Evolutionary conservation across 2,888 invertebrate genomes (phyloP), one percentile per base, ranked within the genome.

Genomic region (Phaedon cochleariae): DNA sequence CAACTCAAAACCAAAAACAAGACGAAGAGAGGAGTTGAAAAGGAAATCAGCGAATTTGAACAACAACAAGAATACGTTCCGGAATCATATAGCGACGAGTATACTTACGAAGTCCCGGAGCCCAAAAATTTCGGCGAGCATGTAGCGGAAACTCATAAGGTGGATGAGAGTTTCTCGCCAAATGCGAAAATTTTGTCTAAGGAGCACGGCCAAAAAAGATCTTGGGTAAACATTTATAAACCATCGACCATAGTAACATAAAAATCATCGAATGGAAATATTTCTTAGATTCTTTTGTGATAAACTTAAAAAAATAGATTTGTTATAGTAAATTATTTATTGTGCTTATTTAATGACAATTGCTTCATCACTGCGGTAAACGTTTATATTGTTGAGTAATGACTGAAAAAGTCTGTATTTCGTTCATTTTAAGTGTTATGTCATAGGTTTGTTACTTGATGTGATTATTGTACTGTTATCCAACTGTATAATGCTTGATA

Each of bases 131-230:
- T 59, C 45, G 68, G 66, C 10, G 70, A 73, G 64, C 52, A 76
- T 5, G 77, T 78, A 55, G 64, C 61, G 0, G 77, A 75, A 62
- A 68, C 71, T 12, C 67, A 70, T 57, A 70, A 74, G 34, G 77
- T 77, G 18, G 80, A 80, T 60, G 77, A 77, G 4, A 69, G 67
- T 7, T 69, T 80, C n/a, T 77, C 81, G 21, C 74, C 77, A 21
- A 79, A 78, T 55, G 80, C 81, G 0, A 70, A 71, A 61, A 66
- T 80, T 34, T 55, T 31, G 72, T 77, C 53, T 71, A 62, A 37
- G 74, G 76, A 64, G 74, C 67, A 59, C 70, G 77, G n/a, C 65
- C 68, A 57, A 73, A 73, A 54, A 69, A 73, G 22, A 10, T 73
- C 70, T 34, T 64, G 59, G 53, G 64, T 74, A n/a, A 71, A 63